A percentile compares a stretch with the other conserved stretches of the same genome.
phyloP scores from a whole-genome alignment of 2,888 invertebrate genomes.

The Andricus curvator region DNA sequence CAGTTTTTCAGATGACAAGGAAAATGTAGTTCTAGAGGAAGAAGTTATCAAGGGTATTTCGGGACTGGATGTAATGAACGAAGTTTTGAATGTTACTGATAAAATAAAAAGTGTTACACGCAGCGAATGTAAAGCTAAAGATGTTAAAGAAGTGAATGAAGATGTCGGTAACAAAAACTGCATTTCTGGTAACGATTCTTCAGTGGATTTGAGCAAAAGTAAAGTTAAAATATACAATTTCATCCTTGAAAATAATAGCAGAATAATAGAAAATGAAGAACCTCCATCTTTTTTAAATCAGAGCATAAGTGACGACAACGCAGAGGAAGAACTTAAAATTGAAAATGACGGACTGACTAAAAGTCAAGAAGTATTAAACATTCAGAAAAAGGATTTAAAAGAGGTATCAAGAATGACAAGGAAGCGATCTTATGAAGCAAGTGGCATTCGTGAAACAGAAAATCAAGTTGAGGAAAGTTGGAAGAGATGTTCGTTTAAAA shows the following conservation, averaged over 20 bases:
- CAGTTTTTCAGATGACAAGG: neutral
- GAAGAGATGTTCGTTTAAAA: neutral
- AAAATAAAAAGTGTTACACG: neutral
- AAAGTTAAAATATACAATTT: neutral
- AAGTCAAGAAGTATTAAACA: neutral
- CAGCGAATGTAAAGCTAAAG: neutral
- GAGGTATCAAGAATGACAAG: neutral
- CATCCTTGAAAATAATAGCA: neutral
- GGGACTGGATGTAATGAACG: no score
- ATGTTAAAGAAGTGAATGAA: neutral
- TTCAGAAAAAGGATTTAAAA: neutral
- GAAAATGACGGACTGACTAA: neutral
- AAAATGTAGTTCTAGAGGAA: neutral
- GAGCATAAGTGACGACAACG: neutral
- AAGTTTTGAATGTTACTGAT: neutral
- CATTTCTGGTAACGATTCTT: neutral
- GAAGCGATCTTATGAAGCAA: neutral
- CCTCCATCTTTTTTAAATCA: slow-evolving; percentile 17
- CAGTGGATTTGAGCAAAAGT: no score
- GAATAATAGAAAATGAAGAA: slow-evolving; percentile 14
- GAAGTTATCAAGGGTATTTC: neutral
- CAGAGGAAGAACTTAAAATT: neutral
- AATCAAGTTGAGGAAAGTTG: neutral
- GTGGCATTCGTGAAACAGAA: neutral
- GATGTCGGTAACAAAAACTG: neutral